Conservation (phyloP, 2,888 invertebrate species). For the Epinotia ramella region DNA sequence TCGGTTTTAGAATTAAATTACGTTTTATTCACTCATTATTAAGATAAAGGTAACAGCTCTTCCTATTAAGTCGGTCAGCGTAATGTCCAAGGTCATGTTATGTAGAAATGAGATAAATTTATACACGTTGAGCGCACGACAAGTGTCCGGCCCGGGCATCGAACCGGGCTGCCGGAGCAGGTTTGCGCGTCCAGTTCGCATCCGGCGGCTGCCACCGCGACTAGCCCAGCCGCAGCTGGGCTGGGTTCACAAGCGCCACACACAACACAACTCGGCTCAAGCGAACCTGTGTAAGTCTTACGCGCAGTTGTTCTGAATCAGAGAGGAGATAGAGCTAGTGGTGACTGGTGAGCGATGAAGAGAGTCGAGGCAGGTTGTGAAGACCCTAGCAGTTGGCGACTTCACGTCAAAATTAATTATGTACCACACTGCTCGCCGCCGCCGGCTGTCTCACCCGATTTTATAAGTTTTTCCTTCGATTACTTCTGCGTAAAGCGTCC, state of each 20-base stretch:
- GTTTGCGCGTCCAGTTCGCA: conserved; percentile 41
- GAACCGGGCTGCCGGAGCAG: conserved; percentile 46
- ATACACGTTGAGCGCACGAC: conserved; percentile 33
- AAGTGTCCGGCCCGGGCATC: conserved; percentile 45
- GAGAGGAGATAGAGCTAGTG: not conserved
- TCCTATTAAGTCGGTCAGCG: conserved; percentile 39
- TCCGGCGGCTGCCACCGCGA: conserved; percentile 15
- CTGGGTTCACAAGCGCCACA: not conserved
- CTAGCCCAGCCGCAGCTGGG: conserved; percentile 8
- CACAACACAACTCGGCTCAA: not conserved
- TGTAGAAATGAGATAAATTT: conserved; percentile 32
- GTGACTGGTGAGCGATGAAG: not conserved
- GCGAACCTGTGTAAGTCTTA: not conserved
- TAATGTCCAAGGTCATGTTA: conserved; percentile 40
- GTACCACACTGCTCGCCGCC: conserved; percentile 9
- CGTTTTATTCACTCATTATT: not conserved
- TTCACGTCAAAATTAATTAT: conserved; percentile 25
- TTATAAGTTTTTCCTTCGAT: conserved; percentile 15
- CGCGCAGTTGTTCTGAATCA: not conserved
- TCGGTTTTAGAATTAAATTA: not conserved
- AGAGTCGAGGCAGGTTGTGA: not conserved
- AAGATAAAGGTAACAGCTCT: conserved; percentile 22
- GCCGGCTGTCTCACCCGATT: conserved; percentile 12
- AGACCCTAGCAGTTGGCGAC: not conserved
- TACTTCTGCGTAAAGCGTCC: conserved; percentile 11